Evolutionary conservation across 2,888 invertebrate species (phyloP).

Genomic region (Strigamia crassipes): DNA sequence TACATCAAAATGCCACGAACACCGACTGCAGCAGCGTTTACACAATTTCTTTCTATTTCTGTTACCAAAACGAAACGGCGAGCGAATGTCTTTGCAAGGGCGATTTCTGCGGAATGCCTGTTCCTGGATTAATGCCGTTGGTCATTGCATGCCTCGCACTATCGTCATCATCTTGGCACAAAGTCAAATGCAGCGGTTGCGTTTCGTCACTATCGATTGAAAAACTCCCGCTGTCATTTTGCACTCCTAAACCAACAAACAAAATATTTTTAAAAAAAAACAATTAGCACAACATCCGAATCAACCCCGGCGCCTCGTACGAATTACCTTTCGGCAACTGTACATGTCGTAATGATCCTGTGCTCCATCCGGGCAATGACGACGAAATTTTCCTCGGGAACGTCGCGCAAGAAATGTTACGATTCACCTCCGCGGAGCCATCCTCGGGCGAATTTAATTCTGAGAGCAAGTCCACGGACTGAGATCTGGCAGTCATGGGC

Average conservation of each 20-base stretch:
- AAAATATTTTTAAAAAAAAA: too few relatives aligned
- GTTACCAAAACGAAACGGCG: neutral
- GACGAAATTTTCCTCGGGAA: constrained; percentile 49
- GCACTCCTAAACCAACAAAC: constrained; percentile 49
- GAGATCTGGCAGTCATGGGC: constrained; percentile 43
- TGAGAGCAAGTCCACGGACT: constrained; percentile 47
- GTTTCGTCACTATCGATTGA: constrained; percentile 50
- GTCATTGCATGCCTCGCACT: constrained; percentile 31
- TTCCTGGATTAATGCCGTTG: neutral
- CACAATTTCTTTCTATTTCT: neutral
- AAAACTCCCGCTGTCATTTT: constrained; percentile 51
- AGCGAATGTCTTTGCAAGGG: constrained; percentile 34
- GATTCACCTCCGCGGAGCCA: constrained; percentile 22
- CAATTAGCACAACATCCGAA: neutral
- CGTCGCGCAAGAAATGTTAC: constrained; percentile 47
- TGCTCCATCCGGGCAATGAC: constrained; percentile 43
- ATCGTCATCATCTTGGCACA: constrained; percentile 15
- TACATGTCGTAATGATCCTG: constrained; percentile 46
- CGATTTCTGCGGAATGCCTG: constrained; percentile 42
- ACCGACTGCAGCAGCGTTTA: constrained; percentile 32
- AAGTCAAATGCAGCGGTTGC: constrained; percentile 23
- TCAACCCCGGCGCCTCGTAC: too few relatives aligned
- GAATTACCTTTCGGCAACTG: constrained; percentile 49
- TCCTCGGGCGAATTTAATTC: constrained; percentile 32
- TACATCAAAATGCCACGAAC: constrained; percentile 25